Percentiles rank a stretch among this genome's conserved stretches.
Evolutionary conservation across 2,797 vertebrate species (phyloP).

Genomic region (Emys orbicularis): DNA sequence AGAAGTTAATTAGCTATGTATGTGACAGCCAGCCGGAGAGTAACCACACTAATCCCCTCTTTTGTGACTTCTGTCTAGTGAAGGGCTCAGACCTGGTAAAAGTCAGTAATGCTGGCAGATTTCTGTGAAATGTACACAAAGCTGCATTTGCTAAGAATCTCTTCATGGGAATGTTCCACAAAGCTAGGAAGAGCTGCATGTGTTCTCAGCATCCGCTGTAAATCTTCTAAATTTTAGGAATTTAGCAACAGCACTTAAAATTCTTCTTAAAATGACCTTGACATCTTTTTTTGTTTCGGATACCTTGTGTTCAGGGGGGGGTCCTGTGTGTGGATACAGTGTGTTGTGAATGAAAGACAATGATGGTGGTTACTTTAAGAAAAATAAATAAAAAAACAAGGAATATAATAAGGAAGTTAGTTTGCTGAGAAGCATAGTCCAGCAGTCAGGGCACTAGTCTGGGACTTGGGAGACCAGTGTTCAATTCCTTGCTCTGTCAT

Average conservation of each 20-base stretch:
- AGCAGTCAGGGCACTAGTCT: background rate
- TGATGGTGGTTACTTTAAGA: background rate
- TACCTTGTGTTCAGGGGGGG: background rate
- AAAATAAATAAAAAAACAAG: background rate
- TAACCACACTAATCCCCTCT: slow-evolving; percentile 73
- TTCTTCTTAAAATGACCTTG: slow-evolving; percentile 41
- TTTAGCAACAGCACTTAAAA: slow-evolving; percentile 17
- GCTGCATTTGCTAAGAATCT: slow-evolving; percentile 77
- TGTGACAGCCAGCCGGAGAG: slow-evolving; percentile 69
- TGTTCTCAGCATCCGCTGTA: slow-evolving; percentile 65
- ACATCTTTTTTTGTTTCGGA: background rate
- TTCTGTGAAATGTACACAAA: slow-evolving; percentile 83
- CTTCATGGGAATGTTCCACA: slow-evolving; percentile 72
- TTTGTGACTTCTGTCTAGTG: slow-evolving; percentile 71
- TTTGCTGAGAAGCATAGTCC: background rate
- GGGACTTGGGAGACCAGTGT: background rate
- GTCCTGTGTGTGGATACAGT: background rate
- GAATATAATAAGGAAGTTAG: background rate
- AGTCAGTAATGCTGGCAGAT: slow-evolving; percentile 64
- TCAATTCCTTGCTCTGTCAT: background rate
- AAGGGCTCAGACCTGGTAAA: slow-evolving; percentile 64
- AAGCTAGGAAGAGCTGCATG: slow-evolving; percentile 59
- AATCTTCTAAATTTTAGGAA: slow-evolving; percentile 53
- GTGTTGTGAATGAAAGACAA: background rate
- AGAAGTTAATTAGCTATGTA: slow-evolving; percentile 79